phyloP scores from a whole-genome alignment of 2,888 invertebrate species.

The Plutella xylostella region DNA sequence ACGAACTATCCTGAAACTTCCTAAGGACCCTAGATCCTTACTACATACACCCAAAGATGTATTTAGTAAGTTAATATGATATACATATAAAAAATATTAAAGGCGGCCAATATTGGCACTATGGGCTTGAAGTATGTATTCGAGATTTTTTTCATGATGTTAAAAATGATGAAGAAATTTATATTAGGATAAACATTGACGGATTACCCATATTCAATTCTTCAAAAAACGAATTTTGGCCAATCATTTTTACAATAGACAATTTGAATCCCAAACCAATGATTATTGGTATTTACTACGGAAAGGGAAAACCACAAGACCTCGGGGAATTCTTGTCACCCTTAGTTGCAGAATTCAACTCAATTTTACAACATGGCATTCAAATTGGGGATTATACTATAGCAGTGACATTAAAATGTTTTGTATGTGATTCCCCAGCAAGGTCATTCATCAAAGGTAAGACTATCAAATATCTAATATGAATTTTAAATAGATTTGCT shows the following conservation, averaged over 20 bases:
- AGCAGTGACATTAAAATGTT: slow-evolving; percentile 3
- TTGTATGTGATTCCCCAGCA: slow-evolving; percentile 11
- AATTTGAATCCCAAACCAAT: background rate
- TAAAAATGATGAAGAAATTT: background rate
- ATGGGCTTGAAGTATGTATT: background rate
- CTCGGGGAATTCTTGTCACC: background rate
- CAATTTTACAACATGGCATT: background rate
- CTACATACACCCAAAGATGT: slow-evolving; percentile 3
- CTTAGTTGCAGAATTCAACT: background rate
- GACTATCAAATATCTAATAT: background rate
- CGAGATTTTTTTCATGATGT: background rate
- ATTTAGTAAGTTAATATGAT: no score
- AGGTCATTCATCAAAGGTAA: slow-evolving; percentile 10
- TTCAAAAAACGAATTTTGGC: slow-evolving; percentile 1
- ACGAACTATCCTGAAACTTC: background rate
- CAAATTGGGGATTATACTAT: background rate
- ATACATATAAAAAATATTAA: background rate
- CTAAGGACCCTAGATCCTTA: slow-evolving; percentile 3
- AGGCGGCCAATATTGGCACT: slow-evolving; percentile 12
- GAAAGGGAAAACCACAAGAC: background rate
- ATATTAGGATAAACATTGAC: background rate
- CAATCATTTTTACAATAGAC: background rate
- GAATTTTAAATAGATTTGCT: background rate
- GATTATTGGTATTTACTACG: background rate
- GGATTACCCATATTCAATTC: background rate